Evolutionary conservation across 2,888 invertebrate species (phyloP), one percentile per base, ranked within the genome.

Genomic region (Atethmia centrago): DNA sequence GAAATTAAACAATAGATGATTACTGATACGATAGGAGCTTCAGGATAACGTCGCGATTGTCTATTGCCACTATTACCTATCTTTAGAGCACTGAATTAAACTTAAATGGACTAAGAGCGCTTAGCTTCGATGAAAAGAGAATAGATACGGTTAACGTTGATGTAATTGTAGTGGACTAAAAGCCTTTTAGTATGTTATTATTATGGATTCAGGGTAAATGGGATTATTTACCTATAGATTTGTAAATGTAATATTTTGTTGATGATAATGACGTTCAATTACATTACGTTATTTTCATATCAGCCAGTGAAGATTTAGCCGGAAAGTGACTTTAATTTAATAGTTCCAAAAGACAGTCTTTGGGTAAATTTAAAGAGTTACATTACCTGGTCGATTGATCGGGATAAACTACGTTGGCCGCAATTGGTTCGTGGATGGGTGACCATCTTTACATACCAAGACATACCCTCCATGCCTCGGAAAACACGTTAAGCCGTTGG

Each of bases 21-120:
- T 45, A 45, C n/a, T 28, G 49, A 51, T 65, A 51, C 49, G 65
- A 80, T 63, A 62, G 51, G 10, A 51, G 40, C 61, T 62, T 8
- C 36, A 45, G 65, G 51, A 74, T 79, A 64, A 71, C 63, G 58
- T 42, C 59, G 4, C 25, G 21, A 55, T 77, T 42, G 47, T 12
- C 66, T 56, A 53, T 66, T 73, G 66, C 42, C 64, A 25, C 16
- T 58, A 53, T 31, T 45, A 55, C 5, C 47, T 64, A 53, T 66
- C 65, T 66, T 47, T 28, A 40, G 47, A 53, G 9, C 14, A 14
- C 53, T 45, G 40, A 62, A 80, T 66, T 25, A 16, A 66, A 74
- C 31, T 58, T 36, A 28, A 61, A 67, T 74, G 31, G 40, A 49
- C 45, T 14, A 7, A 4, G 16, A 45, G 12, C 31, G 10, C 2